phyloP scores from a whole-genome alignment of 2,888 invertebrate genomes.

The Drosophila seclusa region DNA sequence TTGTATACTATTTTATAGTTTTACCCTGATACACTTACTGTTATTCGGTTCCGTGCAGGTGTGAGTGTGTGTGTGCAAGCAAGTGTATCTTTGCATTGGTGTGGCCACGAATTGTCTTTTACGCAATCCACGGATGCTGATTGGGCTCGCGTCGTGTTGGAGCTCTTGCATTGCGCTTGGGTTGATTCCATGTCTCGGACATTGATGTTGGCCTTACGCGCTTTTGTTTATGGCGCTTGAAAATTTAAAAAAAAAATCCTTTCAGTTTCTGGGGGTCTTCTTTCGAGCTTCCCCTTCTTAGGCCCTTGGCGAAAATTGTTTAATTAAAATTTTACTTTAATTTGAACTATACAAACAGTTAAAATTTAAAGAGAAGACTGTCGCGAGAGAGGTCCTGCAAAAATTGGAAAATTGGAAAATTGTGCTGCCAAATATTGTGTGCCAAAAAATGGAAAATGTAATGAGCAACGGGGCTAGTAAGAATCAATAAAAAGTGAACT shows the following conservation, averaged over 20 bases:
- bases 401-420: slow-evolving; percentile 54
- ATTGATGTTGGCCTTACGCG: slow-evolving; percentile 17
- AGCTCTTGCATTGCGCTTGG: slow-evolving; percentile 8
- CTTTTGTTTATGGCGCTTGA: slow-evolving; percentile 59
- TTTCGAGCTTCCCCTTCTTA: not conserved
- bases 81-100: slow-evolving; percentile 39
- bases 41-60: slow-evolving; percentile 26
- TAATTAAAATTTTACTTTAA: slow-evolving; percentile 69
- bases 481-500: slow-evolving; percentile 34
- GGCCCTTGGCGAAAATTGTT: slow-evolving; percentile 44
- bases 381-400: slow-evolving; percentile 26
- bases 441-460: slow-evolving; percentile 54
- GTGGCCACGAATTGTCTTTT: slow-evolving; percentile 56
- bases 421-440: slow-evolving; percentile 38
- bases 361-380: slow-evolving; percentile 34
- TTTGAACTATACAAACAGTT: slow-evolving; percentile 62
- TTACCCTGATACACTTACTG: slow-evolving; percentile 70
- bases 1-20: slow-evolving; percentile 49
- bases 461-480: slow-evolving; percentile 32
- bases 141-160: slow-evolving; percentile 35
- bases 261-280: not conserved
- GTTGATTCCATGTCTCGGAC: slow-evolving; percentile 24
- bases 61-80: slow-evolving; percentile 13
- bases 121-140: slow-evolving; percentile 23
- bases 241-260: slow-evolving; percentile 55